phyloP scores from a whole-genome alignment of 2,113 vertebrate species.

The Bambusicola thoracicus region DNA sequence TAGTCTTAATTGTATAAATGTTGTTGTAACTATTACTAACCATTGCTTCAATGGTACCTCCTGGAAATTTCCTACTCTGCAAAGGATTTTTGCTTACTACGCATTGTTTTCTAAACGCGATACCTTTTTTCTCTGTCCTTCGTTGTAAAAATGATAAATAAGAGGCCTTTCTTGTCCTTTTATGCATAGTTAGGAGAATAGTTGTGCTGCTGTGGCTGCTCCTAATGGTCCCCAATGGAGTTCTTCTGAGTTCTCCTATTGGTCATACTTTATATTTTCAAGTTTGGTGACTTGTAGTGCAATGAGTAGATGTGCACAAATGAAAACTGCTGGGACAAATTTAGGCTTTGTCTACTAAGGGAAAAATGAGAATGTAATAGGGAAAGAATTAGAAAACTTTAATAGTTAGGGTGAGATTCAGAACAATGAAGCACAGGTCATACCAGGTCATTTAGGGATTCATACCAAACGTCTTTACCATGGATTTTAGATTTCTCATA shows the following conservation, averaged over 20 bases:
- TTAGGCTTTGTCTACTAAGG: background rate
- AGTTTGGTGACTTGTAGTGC: background rate
- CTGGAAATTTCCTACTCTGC: background rate
- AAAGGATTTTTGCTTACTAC: background rate
- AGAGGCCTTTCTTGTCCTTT: background rate
- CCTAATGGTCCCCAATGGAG: background rate
- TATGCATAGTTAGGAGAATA: background rate
- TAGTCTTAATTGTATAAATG: background rate
- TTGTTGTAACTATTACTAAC: background rate
- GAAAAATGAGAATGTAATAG: background rate
- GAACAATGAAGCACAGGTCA: background rate
- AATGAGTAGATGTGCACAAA: background rate
- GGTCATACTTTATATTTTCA: slow-evolving; percentile 9
- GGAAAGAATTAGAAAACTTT: background rate
- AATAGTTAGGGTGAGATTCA: background rate
- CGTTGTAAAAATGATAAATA: background rate
- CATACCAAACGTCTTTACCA: background rate
- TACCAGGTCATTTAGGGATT: background rate
- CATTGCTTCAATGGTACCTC: background rate
- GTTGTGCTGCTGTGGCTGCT: background rate
- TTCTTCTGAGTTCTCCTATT: background rate
- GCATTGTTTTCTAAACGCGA: background rate
- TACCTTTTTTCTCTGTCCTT: background rate
- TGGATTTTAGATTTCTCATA: background rate
- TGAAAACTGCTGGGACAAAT: background rate